Base-by-base conservation (phyloP, 2,888 invertebrate species). In the Lypha dubia region DNA sequence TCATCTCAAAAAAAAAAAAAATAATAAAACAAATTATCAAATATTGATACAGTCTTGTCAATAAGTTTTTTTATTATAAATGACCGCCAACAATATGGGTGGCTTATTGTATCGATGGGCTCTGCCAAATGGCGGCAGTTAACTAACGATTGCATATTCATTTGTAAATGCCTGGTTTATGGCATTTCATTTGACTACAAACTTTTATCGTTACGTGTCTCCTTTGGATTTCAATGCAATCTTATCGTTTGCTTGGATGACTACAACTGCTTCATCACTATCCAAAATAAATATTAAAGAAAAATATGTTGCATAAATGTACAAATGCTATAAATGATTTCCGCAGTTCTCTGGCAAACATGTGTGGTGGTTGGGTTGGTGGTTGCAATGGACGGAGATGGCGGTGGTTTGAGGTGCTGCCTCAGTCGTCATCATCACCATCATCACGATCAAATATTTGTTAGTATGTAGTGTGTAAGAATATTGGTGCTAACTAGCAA, bases 301-400 rank as follows among this genome's bases (percentile, higher is more conserved):
- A 70, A 67, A 20, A 32, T 28, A 4, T 63, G 20, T 60, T 44
- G 60, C 49, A 38, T 24, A 63, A 71, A 65, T 56, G 49, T 35
- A 68, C 75, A 82, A 82, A 62, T 75, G 70, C 75, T 38, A 70
- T 79, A 83, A 83, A 83, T 70, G 79, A 83, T 83, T 83, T 83
- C 83, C 83, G 83, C 70, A 83, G 74, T 79, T 83, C 41, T 68
- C 75, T 65, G 51, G 60, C 73, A 28, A 67, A 60, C 60, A 67
- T 74, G 67, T 80, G 74, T 79, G 71, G 38, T 28, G 22, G 24
- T 38, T 13, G 71, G 56, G n/a, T n/a, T n/a, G n/a, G n/a, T n/a
- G n/a, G n/a, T n/a, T n/a, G n/a, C n/a, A n/a, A n/a, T n/a, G n/a
- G n/a, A n/a, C n/a, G n/a, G n/a, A 15, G 22, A 17, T 49, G 65